These are phyloP conservation scores for Archilochus colubris DNA, from an alignment of 2,113 vertebrate genomes.

Conservation along the genomic window DNA sequence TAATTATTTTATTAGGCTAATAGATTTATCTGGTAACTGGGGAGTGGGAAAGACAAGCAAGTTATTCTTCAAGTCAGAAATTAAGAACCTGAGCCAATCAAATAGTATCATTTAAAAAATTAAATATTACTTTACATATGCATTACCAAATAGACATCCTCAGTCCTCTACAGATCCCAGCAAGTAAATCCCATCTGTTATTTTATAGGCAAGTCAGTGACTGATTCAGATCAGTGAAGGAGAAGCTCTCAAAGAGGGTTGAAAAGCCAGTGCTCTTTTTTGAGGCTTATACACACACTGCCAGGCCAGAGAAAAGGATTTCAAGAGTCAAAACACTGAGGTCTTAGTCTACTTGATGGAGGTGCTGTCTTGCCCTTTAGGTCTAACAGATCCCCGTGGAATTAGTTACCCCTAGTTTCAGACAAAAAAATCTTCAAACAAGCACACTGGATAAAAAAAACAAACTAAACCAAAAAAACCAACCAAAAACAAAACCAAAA, in stretches of 20 bases:
- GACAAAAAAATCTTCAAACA: not conserved
- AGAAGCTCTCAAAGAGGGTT: not conserved
- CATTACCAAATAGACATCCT: not conserved
- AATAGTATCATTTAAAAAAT: not conserved
- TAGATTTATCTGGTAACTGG: not conserved
- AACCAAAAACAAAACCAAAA: too few relatives aligned
- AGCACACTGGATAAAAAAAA: not conserved
- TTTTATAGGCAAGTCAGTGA: not conserved
- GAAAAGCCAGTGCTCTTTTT: not conserved
- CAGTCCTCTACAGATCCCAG: not conserved
- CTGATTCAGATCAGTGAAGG: not conserved
- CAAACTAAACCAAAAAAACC: too few relatives aligned
- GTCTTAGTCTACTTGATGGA: fast-evolving
- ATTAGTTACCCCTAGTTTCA: not conserved
- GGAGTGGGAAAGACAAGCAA: not conserved
- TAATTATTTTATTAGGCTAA: not conserved
- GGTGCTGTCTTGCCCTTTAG: not conserved
- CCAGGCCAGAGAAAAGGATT: not conserved
- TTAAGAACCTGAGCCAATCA: not conserved
- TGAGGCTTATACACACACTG: not conserved
- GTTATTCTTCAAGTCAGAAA: not conserved
- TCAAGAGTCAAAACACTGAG: not conserved
- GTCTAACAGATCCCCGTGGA: not conserved
- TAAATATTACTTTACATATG: not conserved
- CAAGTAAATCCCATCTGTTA: not conserved